Conservation (phyloP, 2,113 vertebrate species). For the Apaloderma vittatum region DNA sequence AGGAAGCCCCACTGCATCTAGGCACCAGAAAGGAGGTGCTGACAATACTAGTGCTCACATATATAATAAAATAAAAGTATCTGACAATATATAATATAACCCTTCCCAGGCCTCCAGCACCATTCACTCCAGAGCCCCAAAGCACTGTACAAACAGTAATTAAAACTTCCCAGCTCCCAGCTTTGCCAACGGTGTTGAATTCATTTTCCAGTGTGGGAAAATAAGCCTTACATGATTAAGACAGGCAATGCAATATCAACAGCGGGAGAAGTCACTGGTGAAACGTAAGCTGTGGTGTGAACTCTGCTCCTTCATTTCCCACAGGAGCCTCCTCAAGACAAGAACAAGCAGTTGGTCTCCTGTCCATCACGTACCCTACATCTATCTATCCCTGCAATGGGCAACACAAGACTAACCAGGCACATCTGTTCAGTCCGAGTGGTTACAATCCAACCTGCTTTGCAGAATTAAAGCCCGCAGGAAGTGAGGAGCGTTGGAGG, state of each 20-base stretch:
- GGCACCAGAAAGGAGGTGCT: not conserved
- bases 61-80: not conserved
- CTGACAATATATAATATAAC: not conserved
- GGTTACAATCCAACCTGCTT: not conserved
- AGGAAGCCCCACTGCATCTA: not conserved
- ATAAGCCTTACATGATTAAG: constrained; percentile 15
- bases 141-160: constrained; percentile 33
- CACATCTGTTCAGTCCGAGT: not conserved
- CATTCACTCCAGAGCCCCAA: not conserved
- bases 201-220: constrained; percentile 46
- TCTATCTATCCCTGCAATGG: not conserved
- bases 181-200: not conserved
- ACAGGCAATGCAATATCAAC: not conserved
- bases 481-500: rapidly evolving
- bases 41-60: not conserved
- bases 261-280: not conserved
- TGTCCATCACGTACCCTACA: not conserved
- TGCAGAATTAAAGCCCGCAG: not conserved
- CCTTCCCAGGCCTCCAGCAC: constrained; percentile 18
- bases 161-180: not conserved
- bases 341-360: not conserved
- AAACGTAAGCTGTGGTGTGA: not conserved
- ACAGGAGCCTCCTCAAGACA: not conserved
- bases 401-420: not conserved
- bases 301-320: not conserved